These are phyloP conservation scores for Phymanthus crucifer DNA, from an alignment of 92 coral and sea anemone species.

Conservation along the genomic window DNA sequence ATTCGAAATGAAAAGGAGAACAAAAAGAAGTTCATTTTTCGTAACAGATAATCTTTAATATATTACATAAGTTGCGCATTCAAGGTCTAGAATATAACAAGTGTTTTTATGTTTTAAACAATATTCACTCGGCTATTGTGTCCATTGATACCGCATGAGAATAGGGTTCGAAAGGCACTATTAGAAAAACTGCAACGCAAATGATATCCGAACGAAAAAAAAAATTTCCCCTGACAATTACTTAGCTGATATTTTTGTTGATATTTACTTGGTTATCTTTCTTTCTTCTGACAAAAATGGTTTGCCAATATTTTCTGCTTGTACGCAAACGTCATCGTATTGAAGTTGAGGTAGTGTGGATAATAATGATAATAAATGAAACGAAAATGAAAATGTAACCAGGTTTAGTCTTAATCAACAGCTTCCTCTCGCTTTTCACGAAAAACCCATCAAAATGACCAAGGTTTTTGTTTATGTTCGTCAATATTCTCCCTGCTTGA, in stretches of 20 bases:
- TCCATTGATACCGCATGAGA: background rate
- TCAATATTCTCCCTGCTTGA: constrained; percentile 2
- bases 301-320: background rate
- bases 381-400: constrained; percentile 11
- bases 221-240: background rate
- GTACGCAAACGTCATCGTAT: background rate
- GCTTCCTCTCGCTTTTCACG: constrained; percentile 1
- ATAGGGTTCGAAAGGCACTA: background rate
- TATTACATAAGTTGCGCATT: constrained; percentile 2
- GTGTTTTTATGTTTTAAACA: constrained; percentile 1
- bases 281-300: background rate
- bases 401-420: constrained; percentile 9
- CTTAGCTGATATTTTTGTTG: constrained; percentile 4
- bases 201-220: constrained; percentile 5
- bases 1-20: background rate
- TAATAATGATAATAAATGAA: background rate
- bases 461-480: background rate
- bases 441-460: background rate
- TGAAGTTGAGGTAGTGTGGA: background rate
- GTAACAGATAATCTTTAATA: background rate
- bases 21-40: constrained; percentile 3
- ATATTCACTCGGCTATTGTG: constrained; percentile 11
- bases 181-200: background rate
- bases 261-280: constrained; percentile 1
- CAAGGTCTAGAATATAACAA: constrained; percentile 8